These are phyloP conservation scores for Drosophila aldrichi DNA, from an alignment of 2,888 invertebrate genomes.

Conservation along the genomic window DNA sequence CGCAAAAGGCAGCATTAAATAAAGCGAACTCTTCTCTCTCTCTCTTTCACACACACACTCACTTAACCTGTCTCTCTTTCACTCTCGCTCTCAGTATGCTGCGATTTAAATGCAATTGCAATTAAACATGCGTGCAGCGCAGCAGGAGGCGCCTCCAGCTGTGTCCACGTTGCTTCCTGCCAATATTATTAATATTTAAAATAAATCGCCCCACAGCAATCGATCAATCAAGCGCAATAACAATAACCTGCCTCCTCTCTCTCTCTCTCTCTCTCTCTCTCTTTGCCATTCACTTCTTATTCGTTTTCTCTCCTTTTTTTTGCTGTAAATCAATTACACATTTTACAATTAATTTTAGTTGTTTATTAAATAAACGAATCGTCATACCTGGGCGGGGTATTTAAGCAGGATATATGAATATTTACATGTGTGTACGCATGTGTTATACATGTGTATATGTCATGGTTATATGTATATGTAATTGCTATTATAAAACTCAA, in stretches of 20 bases:
- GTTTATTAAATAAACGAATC: constrained; percentile 1
- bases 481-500: not conserved
- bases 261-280: not conserved
- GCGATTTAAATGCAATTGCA: constrained; percentile 53
- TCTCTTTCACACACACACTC: not conserved
- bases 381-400: too few relatives aligned
- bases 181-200: constrained; percentile 34
- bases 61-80: not conserved
- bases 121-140: constrained; percentile 21
- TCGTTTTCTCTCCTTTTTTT: fast-evolving
- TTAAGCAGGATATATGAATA: not conserved
- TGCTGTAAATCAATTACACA: constrained; percentile 9
- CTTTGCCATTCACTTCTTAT: too few relatives aligned
- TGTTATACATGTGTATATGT: not conserved
- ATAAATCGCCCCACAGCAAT: constrained; percentile 24
- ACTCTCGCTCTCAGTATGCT: not conserved
- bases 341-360: constrained; percentile 18
- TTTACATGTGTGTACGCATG: not conserved
- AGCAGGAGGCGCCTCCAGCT: constrained; percentile 18
- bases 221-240: constrained; percentile 23
- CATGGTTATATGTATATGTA: not conserved
- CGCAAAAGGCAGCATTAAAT: constrained; percentile 52
- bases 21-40: constrained; percentile 14
- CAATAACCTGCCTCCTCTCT: not conserved
- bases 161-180: constrained; percentile 10